Percentiles rank a stretch among this genome's conserved stretches.
Evolutionary conservation across 2,113 vertebrate genomes (phyloP).

Genomic region (Paralichthys olivaceus): DNA sequence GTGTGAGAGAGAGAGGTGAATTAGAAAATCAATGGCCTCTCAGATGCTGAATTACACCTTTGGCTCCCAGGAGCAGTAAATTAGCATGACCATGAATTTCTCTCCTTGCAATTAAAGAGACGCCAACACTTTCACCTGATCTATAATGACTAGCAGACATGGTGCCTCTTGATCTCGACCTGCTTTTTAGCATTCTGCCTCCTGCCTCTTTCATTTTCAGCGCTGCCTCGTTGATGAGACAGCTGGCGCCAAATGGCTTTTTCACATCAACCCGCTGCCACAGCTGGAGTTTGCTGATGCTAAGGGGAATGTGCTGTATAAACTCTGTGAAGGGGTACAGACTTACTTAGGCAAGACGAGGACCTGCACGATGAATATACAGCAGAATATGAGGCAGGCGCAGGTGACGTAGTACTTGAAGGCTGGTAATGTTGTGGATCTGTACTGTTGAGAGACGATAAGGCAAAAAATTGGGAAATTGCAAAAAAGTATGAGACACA

Average conservation of each 20-base stretch:
- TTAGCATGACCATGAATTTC: slow-evolving; percentile 56
- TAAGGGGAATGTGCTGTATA: background rate
- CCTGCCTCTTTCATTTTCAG: slow-evolving; percentile 39
- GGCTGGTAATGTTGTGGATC: slow-evolving; percentile 92
- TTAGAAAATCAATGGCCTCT: slow-evolving; percentile 64
- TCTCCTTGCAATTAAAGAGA: slow-evolving; percentile 47
- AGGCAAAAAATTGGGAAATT: background rate
- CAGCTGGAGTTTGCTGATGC: slow-evolving; percentile 42
- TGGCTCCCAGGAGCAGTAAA: slow-evolving; percentile 63
- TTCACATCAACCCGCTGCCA: slow-evolving; percentile 43
- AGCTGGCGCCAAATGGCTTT: slow-evolving; percentile 65
- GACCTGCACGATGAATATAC: slow-evolving; percentile 95
- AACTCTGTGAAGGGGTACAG: slow-evolving; percentile 8
- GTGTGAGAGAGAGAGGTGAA: slow-evolving; percentile 26
- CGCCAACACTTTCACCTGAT: slow-evolving; percentile 63
- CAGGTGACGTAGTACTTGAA: slow-evolving; percentile 99
- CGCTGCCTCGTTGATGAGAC: slow-evolving; percentile 51
- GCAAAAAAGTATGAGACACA: background rate
- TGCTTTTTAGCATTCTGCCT: slow-evolving; percentile 56
- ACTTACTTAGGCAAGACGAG: slow-evolving; percentile 97
- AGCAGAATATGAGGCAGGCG: slow-evolving; percentile 96
- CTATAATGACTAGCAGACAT: slow-evolving; percentile 62
- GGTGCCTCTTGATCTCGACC: slow-evolving; percentile 53
- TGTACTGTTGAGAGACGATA: slow-evolving; percentile 84
- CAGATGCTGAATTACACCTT: slow-evolving; percentile 60